Conservation (phyloP, 2,888 invertebrate genomes). For the Siphonodentalium dalli region DNA sequence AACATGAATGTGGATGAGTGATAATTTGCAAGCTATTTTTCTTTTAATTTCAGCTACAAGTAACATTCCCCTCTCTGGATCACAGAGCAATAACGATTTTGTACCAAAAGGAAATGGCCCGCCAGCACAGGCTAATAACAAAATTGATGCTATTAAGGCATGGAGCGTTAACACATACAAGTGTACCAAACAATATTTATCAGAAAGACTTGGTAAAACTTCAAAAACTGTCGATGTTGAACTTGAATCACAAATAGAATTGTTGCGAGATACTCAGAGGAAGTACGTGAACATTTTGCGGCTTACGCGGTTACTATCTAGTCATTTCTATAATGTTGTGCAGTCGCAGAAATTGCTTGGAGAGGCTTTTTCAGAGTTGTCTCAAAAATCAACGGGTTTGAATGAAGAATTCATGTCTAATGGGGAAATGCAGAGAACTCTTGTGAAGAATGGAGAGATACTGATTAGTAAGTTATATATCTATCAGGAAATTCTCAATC, state of each 20-base stretch:
- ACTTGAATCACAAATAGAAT: conserved; percentile 91
- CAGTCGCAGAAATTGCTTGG: conserved; percentile 86
- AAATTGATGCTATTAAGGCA: conserved; percentile 85
- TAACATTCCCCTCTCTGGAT: conserved; percentile 45
- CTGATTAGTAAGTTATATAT: conserved; percentile 69
- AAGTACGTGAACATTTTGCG: conserved; percentile 83
- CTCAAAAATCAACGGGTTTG: conserved; percentile 94
- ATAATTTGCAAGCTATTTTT: no score
- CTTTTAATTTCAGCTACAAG: conserved; percentile 42
- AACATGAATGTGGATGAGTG: no score
- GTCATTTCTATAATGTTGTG: conserved; percentile 87
- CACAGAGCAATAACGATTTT: conserved; percentile 47
- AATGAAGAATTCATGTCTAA: conserved; percentile 95
- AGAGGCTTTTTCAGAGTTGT: conserved; percentile 90
- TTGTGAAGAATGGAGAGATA: conserved; percentile 92
- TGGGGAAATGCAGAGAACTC: conserved; percentile 91
- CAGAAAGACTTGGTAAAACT: conserved; percentile 88
- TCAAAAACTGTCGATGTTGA: conserved; percentile 73
- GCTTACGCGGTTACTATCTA: conserved; percentile 83
- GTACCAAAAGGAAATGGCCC: conserved; percentile 45
- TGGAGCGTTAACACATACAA: conserved; percentile 99
- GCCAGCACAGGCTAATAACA: conserved; percentile 49
- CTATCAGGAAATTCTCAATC: not conserved
- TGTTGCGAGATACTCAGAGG: conserved; percentile 89
- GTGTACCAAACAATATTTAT: conserved; percentile 94